Base-by-base conservation (phyloP, 2,113 vertebrate genomes). In the Cyprinodon brontotheroides region DNA sequence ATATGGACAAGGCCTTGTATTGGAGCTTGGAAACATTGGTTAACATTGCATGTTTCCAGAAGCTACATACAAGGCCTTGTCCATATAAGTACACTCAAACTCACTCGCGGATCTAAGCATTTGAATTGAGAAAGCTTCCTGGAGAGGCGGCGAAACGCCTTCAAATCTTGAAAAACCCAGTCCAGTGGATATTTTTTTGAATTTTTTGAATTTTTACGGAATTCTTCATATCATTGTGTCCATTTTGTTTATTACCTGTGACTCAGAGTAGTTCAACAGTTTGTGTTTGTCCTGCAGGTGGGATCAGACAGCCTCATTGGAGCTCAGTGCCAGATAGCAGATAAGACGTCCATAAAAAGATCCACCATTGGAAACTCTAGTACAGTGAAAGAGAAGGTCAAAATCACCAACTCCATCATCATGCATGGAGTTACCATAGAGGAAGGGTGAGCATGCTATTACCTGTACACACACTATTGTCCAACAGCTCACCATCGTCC, bases 361-460 rank as follows among this genome's bases (percentile, higher is more conserved):
- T 98, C 97, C 10, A 94, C 96, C 48, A 91, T 99, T 0, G 98
- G 98, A 59, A 93, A 92, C 84, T 93, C 90, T 69, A 96, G 96
- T 77, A 83, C 74, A 3, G 91, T 99, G 74, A 96, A 92, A 91
- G 97, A 97, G 70, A 97, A 94, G 94, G 97, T 96, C 79, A 96
- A 97, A 93, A 92, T 99, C 84, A 94, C 93, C 77, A 98, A 95
- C 91, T 98, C 97, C 73, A 96, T 99, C 92, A 94, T 99, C 87
- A 99, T 99, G 98, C 97, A 97, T 67, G 95, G 94, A 20, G 97
- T 99, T 83, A 98, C 94, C 17, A 93, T 99, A 67, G 96, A 98
- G 73, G 98, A 99, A 89, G 97, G 97, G 98, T 99, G 94, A 82
- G 96, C 73, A 81, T 29, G 29, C 29, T 29, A 29, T 29, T 29